These are phyloP conservation scores for Andrena minutula DNA, from an alignment of 2,888 invertebrate species.

Conservation along the genomic window DNA sequence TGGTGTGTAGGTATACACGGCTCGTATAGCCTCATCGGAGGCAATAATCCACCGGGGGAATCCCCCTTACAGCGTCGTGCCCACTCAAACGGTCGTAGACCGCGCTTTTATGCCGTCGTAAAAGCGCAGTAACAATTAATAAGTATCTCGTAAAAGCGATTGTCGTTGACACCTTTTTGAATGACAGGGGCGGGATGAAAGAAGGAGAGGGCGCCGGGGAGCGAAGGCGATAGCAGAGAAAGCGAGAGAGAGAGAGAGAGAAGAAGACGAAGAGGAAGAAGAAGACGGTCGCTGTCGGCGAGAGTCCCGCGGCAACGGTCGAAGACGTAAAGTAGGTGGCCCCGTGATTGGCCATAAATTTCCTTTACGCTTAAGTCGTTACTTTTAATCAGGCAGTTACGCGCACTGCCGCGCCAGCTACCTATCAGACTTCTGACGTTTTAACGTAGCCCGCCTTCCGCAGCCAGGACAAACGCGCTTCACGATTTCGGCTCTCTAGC, in stretches of 20 bases:
- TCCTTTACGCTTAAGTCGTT: slow-evolving; percentile 81
- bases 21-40: slow-evolving; percentile 72
- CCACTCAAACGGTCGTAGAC: slow-evolving; percentile 81
- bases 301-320: slow-evolving; percentile 32
- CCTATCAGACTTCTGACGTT: slow-evolving; percentile 71
- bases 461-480: slow-evolving; percentile 14
- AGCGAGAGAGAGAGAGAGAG: background rate
- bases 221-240: background rate
- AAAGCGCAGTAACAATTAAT: slow-evolving; percentile 87
- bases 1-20: slow-evolving; percentile 59
- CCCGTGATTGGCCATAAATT: slow-evolving; percentile 82
- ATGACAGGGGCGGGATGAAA: slow-evolving; percentile 81
- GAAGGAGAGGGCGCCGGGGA: slow-evolving; percentile 8
- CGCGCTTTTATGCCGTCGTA: slow-evolving; percentile 87
- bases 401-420: slow-evolving; percentile 67
- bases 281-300: slow-evolving; percentile 9
- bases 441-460: slow-evolving; percentile 50
- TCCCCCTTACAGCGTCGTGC: slow-evolving; percentile 75
- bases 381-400: slow-evolving; percentile 83
- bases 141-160: slow-evolving; percentile 87
- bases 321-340: slow-evolving; percentile 65
- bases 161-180: slow-evolving; percentile 87
- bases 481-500: slow-evolving; percentile 28
- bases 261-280: slow-evolving; percentile 2
- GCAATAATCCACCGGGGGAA: slow-evolving; percentile 82